Percentiles rank a stretch among this genome's conserved stretches.
These are phyloP conservation scores for Ecdyonurus torrentis DNA, from an alignment of 2,888 invertebrate species.

Conservation along the genomic window DNA sequence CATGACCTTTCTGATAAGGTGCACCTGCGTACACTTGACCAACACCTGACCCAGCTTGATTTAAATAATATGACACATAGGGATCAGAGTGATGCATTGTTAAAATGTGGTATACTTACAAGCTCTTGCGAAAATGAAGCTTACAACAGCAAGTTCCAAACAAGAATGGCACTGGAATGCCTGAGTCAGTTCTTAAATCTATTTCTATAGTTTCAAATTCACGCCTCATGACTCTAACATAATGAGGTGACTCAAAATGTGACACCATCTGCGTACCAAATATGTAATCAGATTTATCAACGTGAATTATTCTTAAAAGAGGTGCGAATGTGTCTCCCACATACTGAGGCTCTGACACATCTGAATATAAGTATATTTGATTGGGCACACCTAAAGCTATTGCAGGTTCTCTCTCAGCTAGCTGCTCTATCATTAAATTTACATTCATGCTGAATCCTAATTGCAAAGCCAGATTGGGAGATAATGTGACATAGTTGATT, in stretches of 20 bases:
- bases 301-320: constrained; percentile 16
- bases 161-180: constrained; percentile 4
- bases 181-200: background rate
- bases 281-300: constrained; percentile 12
- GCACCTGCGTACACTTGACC: background rate
- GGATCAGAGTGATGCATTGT: background rate
- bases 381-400: constrained; percentile 7
- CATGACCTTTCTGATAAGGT: constrained; percentile 2
- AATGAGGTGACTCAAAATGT: constrained; percentile 13
- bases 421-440: background rate
- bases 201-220: background rate
- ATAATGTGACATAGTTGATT: background rate
- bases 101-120: background rate
- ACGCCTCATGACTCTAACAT: constrained; percentile 13
- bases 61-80: background rate
- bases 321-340: constrained; percentile 17
- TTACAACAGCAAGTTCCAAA: background rate
- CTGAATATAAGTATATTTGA: constrained; percentile 15
- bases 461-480: constrained; percentile 3
- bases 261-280: constrained; percentile 11
- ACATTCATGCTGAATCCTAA: background rate
- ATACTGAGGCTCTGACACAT: constrained; percentile 16
- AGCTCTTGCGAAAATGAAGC: constrained; percentile 2
- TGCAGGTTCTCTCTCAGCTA: background rate
- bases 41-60: constrained; percentile 3